Evolutionary conservation across 2,888 invertebrate species (phyloP), one percentile per base, ranked within the genome.

Genomic region (Harpagoxenus sublaevis): DNA sequence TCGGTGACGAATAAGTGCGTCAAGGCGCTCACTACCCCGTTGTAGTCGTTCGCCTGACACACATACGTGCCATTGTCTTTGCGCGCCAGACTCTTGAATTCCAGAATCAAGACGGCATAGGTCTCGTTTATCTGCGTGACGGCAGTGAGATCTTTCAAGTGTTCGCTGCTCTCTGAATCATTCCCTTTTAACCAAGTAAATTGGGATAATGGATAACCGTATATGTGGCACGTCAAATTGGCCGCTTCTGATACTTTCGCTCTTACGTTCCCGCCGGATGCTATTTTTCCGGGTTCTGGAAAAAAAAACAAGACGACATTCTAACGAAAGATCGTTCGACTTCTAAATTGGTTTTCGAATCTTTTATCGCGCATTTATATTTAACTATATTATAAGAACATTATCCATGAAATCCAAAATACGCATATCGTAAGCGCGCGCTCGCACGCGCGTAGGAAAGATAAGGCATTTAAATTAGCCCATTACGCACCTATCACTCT

Each of bases 31-130:
- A 96, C 57, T 95, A 94, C 81, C 95, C 95, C 89, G 94, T 96
- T 70, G 91, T 95, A 83, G 93, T 95, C 90, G 92, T 93, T 79
- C 82, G 95, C 93, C 89, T 94, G 90, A 88, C 94, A 88, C 90
- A 91, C 71, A 91, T 97, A 97, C 0, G 97, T 96, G 10, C 98
- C 98, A 93, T 98, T 98, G 92, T 98, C 97, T 91, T 97, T 97
- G 87, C 97, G 96, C 23, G 96, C 95, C 0, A 97, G 95, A 91
- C 96, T 96, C 1, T 95, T 94, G 74, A 97, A 95, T 92, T 95
- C 95, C 71, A 97, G 95, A 0, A 96, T 96, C 68, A 96, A 96
- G 92, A 96, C 96, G 4, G 96, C 95, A 85, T 96, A 95, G 6
- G 97, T 97, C 8, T 96, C 95, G 92, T 96, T 96, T 3, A 96